Evolutionary conservation across 2,888 invertebrate species (phyloP).

Genomic region (Portevinia maculata): DNA sequence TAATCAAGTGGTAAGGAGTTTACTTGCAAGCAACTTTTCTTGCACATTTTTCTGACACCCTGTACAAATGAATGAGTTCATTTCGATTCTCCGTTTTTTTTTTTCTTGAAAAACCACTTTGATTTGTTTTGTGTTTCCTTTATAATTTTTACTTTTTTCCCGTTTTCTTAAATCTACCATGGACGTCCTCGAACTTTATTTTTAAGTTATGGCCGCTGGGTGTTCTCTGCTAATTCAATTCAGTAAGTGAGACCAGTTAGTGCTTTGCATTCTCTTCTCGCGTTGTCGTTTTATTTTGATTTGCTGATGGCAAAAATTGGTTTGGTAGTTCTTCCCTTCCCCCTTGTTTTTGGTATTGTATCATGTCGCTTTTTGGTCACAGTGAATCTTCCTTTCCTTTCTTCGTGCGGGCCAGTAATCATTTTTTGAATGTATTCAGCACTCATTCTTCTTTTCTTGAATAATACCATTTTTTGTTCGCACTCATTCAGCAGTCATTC

Average conservation of each 20-base stretch:
- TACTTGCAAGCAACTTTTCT: too few relatives aligned
- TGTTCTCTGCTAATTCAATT: constrained; percentile 5
- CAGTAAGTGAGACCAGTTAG: constrained; percentile 6
- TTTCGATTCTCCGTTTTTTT: not conserved
- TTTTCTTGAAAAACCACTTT: constrained; percentile 22
- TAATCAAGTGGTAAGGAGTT: too few relatives aligned
- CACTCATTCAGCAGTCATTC: constrained; percentile 33
- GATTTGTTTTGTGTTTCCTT: constrained; percentile 1
- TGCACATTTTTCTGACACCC: not conserved
- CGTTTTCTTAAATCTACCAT: constrained; percentile 37
- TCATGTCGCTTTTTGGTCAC: constrained; percentile 1
- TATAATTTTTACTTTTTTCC: not conserved
- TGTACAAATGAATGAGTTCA: not conserved
- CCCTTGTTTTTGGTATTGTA: not conserved
- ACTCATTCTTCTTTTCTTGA: constrained; percentile 45
- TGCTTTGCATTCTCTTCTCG: constrained; percentile 52
- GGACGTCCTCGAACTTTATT: constrained; percentile 63
- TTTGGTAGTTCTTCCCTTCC: constrained; percentile 7
- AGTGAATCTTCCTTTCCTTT: constrained; percentile 27
- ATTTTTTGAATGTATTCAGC: constrained; percentile 43
- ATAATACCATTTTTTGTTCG: constrained; percentile 7
- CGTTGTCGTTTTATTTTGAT: constrained; percentile 42
- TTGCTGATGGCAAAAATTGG: constrained; percentile 33
- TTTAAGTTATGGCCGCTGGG: constrained; percentile 44
- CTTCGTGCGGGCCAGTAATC: constrained; percentile 35